These are phyloP conservation scores for Agrotis clavis DNA, from an alignment of 2,888 invertebrate species.

Conservation along the genomic window DNA sequence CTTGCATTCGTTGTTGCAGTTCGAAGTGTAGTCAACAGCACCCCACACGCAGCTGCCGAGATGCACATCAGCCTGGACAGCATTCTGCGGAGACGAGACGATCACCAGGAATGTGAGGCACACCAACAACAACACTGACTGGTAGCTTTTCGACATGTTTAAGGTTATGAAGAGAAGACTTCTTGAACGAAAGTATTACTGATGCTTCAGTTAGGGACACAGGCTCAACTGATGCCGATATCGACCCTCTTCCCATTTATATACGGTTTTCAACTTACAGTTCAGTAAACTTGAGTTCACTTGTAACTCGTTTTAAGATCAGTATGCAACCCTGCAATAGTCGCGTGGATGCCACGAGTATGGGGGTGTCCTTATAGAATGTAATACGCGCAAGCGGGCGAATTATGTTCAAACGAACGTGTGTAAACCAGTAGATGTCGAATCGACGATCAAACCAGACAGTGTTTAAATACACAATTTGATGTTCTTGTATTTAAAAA, in stretches of 20 bases:
- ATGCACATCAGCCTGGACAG: slow-evolving; percentile 61
- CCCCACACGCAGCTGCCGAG: slow-evolving; percentile 72
- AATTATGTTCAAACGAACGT: neutral
- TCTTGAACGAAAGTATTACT: neutral
- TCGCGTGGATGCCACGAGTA: neutral
- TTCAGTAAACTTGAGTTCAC: slow-evolving; percentile 4
- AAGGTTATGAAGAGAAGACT: slow-evolving; percentile 1
- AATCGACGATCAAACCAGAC: neutral
- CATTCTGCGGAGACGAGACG: slow-evolving; percentile 64
- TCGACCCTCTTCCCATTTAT: slow-evolving; percentile 16
- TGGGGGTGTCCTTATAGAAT: neutral
- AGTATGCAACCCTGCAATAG: slow-evolving; percentile 18
- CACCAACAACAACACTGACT: slow-evolving; percentile 49
- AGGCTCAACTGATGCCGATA: slow-evolving; percentile 25
- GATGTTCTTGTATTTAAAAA: too few relatives aligned
- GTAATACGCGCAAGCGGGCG: neutral
- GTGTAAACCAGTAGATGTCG: too few relatives aligned
- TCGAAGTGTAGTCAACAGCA: slow-evolving; percentile 67
- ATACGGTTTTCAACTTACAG: slow-evolving; percentile 4
- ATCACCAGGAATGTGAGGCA: slow-evolving; percentile 66
- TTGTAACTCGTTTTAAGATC: too few relatives aligned
- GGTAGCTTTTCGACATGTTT: slow-evolving; percentile 41
- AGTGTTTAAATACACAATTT: too few relatives aligned
- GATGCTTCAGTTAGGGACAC: slow-evolving; percentile 25
- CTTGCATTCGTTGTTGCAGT: slow-evolving; percentile 68